A percentile compares a stretch with the other conserved stretches of the same genome.
These are phyloP conservation scores for Cheirogaleus medius DNA, from an alignment of 2,113 vertebrate genomes.

Conservation along the genomic window DNA sequence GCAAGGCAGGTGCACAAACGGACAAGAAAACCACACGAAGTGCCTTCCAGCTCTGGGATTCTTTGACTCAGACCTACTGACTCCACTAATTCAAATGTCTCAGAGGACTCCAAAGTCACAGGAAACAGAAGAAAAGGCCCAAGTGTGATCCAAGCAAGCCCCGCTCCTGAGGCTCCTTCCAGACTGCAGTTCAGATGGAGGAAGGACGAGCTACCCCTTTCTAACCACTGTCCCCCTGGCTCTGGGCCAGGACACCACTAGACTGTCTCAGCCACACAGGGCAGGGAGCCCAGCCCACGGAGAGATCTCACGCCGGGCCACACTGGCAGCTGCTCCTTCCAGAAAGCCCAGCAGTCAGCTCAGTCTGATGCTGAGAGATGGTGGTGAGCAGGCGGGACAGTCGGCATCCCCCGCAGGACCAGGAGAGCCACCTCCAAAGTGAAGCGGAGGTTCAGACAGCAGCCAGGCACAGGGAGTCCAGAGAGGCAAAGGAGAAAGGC, in stretches of 20 bases:
- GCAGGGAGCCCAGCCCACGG: not conserved
- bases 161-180: not conserved
- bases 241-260: not conserved
- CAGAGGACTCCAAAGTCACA: not conserved
- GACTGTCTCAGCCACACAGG: not conserved
- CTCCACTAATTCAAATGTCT: not conserved
- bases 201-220: not conserved
- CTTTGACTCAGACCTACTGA: not conserved
- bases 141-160: not conserved
- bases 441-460: not conserved
- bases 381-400: not conserved
- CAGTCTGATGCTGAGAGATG: not conserved
- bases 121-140: not conserved
- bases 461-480: not conserved
- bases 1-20: not conserved
- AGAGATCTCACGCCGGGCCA: not conserved
- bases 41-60: not conserved
- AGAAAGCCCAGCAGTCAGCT: not conserved
- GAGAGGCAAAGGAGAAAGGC: not conserved
- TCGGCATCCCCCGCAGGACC: not conserved
- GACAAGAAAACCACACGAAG: not conserved
- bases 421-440: not conserved
- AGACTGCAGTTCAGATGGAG: slow-evolving; percentile 7
- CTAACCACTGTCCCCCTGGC: not conserved
- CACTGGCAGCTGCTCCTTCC: not conserved